Percentiles rank a stretch among this genome's conserved stretches.
Conservation (phyloP, 2,113 vertebrate species). For the Thunnus maccoyii region DNA sequence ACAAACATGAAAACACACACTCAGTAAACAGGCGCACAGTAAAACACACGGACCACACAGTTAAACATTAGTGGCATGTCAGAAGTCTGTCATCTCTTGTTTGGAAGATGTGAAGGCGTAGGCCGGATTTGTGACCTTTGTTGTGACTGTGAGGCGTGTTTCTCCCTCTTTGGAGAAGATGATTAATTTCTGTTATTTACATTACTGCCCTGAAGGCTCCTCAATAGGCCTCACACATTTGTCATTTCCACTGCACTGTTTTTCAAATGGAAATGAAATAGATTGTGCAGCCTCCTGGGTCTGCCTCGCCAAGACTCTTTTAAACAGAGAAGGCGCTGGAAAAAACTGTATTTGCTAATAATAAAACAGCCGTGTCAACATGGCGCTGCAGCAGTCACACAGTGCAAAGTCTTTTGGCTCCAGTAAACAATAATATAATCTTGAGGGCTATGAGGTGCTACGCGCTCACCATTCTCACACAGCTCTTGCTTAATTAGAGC, state of each 20-base stretch:
- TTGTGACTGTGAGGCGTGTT: constrained; percentile 72
- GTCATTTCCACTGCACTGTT: constrained; percentile 79
- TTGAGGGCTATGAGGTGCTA: constrained; percentile 42
- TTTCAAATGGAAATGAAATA: constrained; percentile 82
- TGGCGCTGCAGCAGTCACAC: constrained; percentile 56
- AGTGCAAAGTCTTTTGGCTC: constrained; percentile 62
- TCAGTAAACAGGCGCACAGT: neutral
- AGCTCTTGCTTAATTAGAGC: constrained; percentile 77
- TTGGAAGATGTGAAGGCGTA: constrained; percentile 68
- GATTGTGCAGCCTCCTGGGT: constrained; percentile 76
- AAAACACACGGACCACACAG: constrained; percentile 54
- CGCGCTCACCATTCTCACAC: constrained; percentile 45
- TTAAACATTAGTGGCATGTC: constrained; percentile 64
- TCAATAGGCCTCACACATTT: constrained; percentile 74
- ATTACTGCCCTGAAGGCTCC: constrained; percentile 79
- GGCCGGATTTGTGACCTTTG: constrained; percentile 78
- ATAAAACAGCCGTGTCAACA: constrained; percentile 74
- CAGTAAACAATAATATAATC: constrained; percentile 69
- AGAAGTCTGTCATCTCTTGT: constrained; percentile 76
- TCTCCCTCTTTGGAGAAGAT: constrained; percentile 75
- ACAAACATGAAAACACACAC: constrained; percentile 22
- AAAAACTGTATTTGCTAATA: constrained; percentile 68
- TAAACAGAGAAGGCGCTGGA: constrained; percentile 40
- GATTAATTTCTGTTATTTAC: constrained; percentile 85
- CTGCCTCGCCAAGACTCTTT: constrained; percentile 54